Evolutionary conservation across 2,113 vertebrate genomes (phyloP).

Genomic region (Fukomys damarensis): DNA sequence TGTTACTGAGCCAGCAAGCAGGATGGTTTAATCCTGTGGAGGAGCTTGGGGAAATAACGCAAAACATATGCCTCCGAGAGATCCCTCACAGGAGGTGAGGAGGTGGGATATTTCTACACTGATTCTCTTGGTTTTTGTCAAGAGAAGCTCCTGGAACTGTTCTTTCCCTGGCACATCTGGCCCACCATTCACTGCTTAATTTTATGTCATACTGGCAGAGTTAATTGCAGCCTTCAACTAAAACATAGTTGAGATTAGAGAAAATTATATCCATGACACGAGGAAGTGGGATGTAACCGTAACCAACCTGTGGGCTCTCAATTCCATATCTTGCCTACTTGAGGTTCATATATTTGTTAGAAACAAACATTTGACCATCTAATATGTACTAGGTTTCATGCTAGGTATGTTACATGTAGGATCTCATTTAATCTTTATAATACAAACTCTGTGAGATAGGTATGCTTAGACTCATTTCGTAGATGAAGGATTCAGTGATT

Average conservation of each 20-base stretch:
- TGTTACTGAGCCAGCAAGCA: background rate
- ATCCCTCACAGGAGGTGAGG: background rate
- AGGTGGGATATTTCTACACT: background rate
- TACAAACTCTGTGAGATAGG: background rate
- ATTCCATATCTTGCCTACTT: background rate
- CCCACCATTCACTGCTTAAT: background rate
- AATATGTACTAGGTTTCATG: background rate
- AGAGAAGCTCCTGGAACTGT: background rate
- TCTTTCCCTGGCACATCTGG: background rate
- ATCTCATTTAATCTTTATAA: constrained; percentile 33
- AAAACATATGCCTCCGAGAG: background rate
- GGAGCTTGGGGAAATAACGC: background rate
- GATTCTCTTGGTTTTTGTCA: background rate
- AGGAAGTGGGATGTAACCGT: background rate
- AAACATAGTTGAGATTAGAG: background rate
- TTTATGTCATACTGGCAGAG: background rate
- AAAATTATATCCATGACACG: background rate
- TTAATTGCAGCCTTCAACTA: constrained; percentile 25
- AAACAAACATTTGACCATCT: background rate
- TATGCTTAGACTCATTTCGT: background rate
- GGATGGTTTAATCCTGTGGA: background rate
- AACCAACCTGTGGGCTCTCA: background rate
- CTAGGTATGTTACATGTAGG: background rate
- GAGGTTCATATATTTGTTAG: background rate
- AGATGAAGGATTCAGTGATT: background rate